Conservation (phyloP, 2,113 vertebrate species). For the Pipra filicauda region DNA sequence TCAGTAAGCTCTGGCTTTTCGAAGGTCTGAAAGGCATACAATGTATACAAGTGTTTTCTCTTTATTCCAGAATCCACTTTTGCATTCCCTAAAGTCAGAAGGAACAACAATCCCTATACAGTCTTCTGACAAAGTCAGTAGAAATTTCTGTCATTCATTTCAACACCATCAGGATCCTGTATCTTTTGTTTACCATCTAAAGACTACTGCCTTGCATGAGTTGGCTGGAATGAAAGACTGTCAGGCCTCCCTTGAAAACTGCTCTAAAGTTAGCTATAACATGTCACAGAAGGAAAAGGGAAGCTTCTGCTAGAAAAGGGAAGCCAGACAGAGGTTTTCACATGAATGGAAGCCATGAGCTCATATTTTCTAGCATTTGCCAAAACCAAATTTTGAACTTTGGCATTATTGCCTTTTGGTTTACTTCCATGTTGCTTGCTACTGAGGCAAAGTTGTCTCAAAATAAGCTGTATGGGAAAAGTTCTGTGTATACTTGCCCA, state of each 20-base stretch:
- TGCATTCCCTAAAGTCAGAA: conserved; percentile 2
- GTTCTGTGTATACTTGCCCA: not conserved
- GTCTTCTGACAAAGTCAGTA: not conserved
- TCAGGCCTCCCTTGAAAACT: not conserved
- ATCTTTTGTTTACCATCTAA: not conserved
- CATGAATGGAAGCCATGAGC: not conserved
- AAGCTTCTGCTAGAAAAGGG: not conserved
- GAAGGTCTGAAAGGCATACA: conserved; percentile 13
- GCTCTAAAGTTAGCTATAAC: not conserved
- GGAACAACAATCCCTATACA: not conserved
- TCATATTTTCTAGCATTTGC: not conserved
- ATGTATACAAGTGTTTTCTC: not conserved
- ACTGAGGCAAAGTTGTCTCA: not conserved
- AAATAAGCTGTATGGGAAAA: not conserved
- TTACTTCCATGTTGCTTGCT: not conserved
- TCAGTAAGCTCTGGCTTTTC: not conserved
- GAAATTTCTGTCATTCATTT: not conserved
- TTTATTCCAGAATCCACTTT: not conserved
- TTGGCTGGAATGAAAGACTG: not conserved
- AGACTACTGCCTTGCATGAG: not conserved
- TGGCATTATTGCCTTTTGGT: not conserved
- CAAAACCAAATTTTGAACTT: not conserved
- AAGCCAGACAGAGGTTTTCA: not conserved
- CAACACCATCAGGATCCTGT: not conserved
- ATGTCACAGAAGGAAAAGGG: not conserved